These are phyloP conservation scores for Serrognathus titanus DNA, from an alignment of 2,888 invertebrate species.

Conservation along the genomic window DNA sequence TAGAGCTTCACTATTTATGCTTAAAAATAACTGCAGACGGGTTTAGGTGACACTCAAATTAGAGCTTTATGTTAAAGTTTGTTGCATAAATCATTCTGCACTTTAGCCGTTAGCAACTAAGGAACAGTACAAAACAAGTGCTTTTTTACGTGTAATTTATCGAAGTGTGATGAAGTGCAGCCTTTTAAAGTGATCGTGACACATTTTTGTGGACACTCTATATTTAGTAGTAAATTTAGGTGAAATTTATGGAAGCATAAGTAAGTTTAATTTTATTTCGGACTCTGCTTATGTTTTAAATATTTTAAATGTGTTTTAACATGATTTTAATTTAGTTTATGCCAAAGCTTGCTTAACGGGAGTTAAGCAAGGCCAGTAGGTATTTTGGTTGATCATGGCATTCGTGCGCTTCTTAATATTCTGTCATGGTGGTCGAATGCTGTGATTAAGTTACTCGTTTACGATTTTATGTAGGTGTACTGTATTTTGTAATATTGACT, in stretches of 20 bases:
- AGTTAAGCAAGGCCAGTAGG: slow-evolving; percentile 30
- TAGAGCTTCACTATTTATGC: background rate
- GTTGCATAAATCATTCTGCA: background rate
- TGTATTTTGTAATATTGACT: slow-evolving; percentile 3
- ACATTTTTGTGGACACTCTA: background rate
- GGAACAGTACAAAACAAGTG: slow-evolving; percentile 34
- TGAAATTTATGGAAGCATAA: slow-evolving; percentile 7
- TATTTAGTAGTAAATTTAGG: slow-evolving; percentile 6
- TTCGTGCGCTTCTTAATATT: background rate
- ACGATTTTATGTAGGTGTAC: background rate
- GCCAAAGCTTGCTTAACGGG: slow-evolving; percentile 34
- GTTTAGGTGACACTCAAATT: no score
- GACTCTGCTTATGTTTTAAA: slow-evolving; percentile 29
- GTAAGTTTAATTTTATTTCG: slow-evolving; percentile 8
- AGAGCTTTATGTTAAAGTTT: background rate
- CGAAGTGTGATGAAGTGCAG: slow-evolving; percentile 18
- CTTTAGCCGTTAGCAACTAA: slow-evolving; percentile 19
- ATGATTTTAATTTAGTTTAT: slow-evolving; percentile 20
- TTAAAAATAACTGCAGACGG: background rate
- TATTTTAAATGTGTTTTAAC: slow-evolving; percentile 41
- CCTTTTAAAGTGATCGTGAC: slow-evolving; percentile 11
- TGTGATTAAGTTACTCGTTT: background rate
- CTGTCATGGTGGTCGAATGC: no score
- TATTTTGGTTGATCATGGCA: slow-evolving; percentile 19
- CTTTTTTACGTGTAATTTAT: slow-evolving; percentile 24